Evolutionary conservation across 2,113 vertebrate species (phyloP).

Genomic region (Hystrix brachyura): DNA sequence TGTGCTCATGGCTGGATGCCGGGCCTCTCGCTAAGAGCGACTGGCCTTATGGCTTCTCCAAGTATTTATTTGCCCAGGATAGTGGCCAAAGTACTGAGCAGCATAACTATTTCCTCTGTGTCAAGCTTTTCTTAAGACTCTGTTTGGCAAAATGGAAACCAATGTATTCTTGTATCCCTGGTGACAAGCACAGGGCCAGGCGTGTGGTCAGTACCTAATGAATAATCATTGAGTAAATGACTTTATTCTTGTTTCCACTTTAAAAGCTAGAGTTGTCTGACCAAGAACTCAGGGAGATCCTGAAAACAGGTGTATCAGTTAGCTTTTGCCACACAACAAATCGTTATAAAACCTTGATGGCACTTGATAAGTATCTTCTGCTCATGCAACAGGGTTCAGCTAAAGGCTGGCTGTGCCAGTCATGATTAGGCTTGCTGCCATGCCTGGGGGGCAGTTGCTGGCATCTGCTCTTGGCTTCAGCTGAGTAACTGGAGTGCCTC

Average conservation of each 20-base stretch:
- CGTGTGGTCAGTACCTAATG: not conserved
- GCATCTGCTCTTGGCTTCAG: not conserved
- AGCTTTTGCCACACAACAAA: not conserved
- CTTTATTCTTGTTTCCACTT: not conserved
- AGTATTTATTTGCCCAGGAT: constrained; percentile 10
- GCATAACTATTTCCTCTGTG: accelerated
- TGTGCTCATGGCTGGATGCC: constrained; percentile 39
- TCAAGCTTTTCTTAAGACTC: not conserved
- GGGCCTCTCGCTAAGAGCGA: constrained; percentile 37
- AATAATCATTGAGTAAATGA: constrained; percentile 4
- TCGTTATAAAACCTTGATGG: not conserved
- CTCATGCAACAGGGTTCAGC: not conserved
- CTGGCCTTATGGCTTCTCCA: constrained; percentile 21
- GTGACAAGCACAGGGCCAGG: not conserved
- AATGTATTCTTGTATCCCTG: not conserved
- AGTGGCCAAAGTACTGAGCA: not conserved
- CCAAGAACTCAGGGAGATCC: not conserved
- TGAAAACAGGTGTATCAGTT: not conserved
- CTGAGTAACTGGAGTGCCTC: not conserved
- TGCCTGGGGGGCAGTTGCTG: not conserved
- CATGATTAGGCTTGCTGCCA: not conserved
- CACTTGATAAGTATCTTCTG: not conserved
- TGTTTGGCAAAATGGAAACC: not conserved
- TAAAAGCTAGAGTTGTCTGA: not conserved
- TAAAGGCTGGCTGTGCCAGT: not conserved